Percentiles rank a stretch among this genome's conserved stretches.
phyloP scores from a whole-genome alignment of 2,797 vertebrate species.

The Muscicapa striata region DNA sequence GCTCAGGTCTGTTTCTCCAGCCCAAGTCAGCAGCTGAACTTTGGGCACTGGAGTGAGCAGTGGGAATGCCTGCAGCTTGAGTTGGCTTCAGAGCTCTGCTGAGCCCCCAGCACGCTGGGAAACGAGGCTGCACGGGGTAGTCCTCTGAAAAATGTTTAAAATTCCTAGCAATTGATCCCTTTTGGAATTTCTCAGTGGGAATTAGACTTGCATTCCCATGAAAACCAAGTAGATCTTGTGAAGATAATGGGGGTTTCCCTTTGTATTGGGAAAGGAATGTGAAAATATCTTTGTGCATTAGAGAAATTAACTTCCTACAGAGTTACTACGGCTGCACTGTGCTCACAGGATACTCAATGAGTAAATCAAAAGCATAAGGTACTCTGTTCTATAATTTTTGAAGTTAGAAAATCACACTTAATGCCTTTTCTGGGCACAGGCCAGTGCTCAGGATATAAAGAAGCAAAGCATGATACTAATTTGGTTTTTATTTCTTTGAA shows the following conservation, averaged over 20 bases:
- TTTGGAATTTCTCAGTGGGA: constrained; percentile 6
- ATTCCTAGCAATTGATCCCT: background rate
- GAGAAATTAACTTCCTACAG: background rate
- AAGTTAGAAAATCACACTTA: background rate
- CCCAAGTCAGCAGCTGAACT: background rate
- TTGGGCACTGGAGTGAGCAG: background rate
- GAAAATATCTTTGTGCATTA: background rate
- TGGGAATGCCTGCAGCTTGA: background rate
- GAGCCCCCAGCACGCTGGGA: background rate
- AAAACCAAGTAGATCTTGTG: background rate
- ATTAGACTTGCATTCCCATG: background rate
- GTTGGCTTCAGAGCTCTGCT: background rate
- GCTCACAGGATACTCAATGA: background rate
- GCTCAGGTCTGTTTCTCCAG: background rate
- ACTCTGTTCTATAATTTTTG: background rate
- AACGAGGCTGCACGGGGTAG: fast-evolving
- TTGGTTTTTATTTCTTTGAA: background rate
- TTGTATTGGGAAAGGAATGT: background rate
- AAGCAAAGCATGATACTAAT: background rate
- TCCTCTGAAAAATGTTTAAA: background rate
- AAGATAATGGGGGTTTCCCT: background rate
- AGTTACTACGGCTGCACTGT: background rate
- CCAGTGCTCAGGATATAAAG: background rate
- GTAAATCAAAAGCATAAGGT: background rate
- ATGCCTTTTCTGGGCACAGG: background rate